phyloP scores from a whole-genome alignment of 2,888 invertebrate genomes.

The Poecilus cupreus region DNA sequence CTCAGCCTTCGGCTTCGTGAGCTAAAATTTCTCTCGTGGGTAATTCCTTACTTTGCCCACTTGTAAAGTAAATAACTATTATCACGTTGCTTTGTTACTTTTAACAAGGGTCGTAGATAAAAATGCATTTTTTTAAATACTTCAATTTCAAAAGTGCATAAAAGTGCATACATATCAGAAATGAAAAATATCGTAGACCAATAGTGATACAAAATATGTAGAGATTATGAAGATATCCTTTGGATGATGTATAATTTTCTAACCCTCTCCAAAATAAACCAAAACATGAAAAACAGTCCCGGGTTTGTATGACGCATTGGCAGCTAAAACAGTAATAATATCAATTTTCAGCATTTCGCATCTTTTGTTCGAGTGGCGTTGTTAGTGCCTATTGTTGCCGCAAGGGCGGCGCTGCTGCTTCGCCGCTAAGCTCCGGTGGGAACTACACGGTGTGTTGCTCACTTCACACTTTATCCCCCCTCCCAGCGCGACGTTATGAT shows the following conservation, averaged over 20 bases:
- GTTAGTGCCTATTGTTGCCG: conserved; percentile 50
- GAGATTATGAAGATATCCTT: background rate
- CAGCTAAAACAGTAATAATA: conserved; percentile 52
- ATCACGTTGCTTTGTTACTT: too few relatives aligned
- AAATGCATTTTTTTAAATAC: too few relatives aligned
- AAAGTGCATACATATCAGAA: too few relatives aligned
- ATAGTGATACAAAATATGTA: background rate
- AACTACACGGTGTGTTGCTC: conserved; percentile 36
- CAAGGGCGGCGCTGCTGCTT: conserved; percentile 23
- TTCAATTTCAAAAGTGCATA: too few relatives aligned
- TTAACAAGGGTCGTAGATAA: too few relatives aligned
- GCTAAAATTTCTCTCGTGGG: too few relatives aligned
- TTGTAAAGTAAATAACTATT: too few relatives aligned
- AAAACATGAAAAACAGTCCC: background rate
- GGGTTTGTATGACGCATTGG: background rate
- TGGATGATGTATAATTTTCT: background rate
- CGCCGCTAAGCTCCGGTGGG: conserved; percentile 48
- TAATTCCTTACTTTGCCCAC: too few relatives aligned
- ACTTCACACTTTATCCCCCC: conserved; percentile 24
- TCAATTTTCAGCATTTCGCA: conserved; percentile 49
- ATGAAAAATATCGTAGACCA: background rate
- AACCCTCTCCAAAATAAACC: background rate
- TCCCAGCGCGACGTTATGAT: conserved; percentile 17
- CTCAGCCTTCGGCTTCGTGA: too few relatives aligned
- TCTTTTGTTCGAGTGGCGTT: conserved; percentile 41